Conservation (phyloP, 2,888 invertebrate genomes). For the Linhomoeus sp. region DNA sequence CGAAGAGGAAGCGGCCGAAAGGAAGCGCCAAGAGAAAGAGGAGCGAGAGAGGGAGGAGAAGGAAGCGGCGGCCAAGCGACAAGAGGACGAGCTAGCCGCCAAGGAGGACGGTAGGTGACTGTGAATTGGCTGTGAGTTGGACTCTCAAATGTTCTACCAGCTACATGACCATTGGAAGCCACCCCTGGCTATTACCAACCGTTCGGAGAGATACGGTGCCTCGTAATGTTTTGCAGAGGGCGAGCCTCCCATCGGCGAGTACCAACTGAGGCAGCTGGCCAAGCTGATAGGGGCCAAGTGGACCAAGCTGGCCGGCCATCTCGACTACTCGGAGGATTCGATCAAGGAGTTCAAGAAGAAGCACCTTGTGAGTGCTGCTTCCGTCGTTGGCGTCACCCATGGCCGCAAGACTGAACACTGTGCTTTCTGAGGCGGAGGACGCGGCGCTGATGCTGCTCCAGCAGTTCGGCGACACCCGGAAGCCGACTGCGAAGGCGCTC, state of each 20-base stretch:
- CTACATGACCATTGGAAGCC: too few species aligned
- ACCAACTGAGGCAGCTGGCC: neutral
- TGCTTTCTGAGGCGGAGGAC: neutral
- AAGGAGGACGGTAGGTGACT: neutral
- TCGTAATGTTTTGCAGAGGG: neutral
- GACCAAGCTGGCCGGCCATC: neutral
- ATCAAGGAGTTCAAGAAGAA: neutral
- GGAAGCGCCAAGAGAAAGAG: neutral
- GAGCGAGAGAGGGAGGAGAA: neutral
- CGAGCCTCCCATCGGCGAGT: neutral
- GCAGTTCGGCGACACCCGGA: neutral
- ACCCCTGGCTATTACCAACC: too few species aligned
- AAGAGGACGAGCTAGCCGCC: neutral
- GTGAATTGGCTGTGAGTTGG: neutral
- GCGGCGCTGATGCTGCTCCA: conserved; percentile 1
- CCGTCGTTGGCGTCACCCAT: too few species aligned
- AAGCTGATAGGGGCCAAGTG: conserved; percentile 1
- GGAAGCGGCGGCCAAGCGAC: neutral
- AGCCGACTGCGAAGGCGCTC: conserved; percentile 2
- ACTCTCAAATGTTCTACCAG: neutral
- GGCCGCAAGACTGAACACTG: too few species aligned
- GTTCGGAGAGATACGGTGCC: too few species aligned
- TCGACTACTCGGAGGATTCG: neutral
- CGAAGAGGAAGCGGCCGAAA: neutral
- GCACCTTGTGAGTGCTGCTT: too few species aligned